Conservation (phyloP, 2,888 invertebrate species). For the Agriopis marginaria region DNA sequence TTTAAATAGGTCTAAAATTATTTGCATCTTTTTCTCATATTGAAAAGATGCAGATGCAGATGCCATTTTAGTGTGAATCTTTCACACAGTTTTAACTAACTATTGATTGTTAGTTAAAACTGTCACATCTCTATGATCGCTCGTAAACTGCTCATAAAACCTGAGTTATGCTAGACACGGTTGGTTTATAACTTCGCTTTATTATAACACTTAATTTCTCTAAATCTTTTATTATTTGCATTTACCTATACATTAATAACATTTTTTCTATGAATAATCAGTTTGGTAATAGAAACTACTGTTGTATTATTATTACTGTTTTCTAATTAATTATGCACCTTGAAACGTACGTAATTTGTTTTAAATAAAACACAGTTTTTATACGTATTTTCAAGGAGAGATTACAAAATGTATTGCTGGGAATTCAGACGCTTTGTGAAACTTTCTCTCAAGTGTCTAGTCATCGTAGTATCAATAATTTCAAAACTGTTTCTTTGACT, state of each 20-base stretch:
- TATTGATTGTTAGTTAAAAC: no score
- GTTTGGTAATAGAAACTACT: conserved; percentile 1
- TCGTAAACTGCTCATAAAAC: conserved; percentile 3
- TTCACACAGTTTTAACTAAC: no score
- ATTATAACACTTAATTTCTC: neutral
- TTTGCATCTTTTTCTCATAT: no score
- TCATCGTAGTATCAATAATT: neutral
- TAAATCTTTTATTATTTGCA: neutral
- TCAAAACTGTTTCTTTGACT: no score
- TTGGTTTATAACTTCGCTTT: conserved; percentile 1
- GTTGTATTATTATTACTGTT: neutral
- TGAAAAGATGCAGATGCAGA: no score
- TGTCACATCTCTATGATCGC: conserved; percentile 6
- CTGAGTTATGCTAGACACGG: neutral
- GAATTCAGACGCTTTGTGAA: neutral
- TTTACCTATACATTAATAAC: neutral
- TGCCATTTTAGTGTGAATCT: no score
- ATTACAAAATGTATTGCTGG: neutral
- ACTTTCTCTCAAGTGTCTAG: neutral
- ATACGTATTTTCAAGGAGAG: neutral
- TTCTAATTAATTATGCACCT: conserved; percentile 1
- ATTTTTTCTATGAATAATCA: neutral
- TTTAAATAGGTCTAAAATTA: no score
- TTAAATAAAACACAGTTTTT: neutral
- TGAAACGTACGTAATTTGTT: neutral